Evolutionary conservation across 2,888 invertebrate genomes (phyloP), one percentile per base, ranked within the genome.

Genomic region (Helicoverpa assulta): DNA sequence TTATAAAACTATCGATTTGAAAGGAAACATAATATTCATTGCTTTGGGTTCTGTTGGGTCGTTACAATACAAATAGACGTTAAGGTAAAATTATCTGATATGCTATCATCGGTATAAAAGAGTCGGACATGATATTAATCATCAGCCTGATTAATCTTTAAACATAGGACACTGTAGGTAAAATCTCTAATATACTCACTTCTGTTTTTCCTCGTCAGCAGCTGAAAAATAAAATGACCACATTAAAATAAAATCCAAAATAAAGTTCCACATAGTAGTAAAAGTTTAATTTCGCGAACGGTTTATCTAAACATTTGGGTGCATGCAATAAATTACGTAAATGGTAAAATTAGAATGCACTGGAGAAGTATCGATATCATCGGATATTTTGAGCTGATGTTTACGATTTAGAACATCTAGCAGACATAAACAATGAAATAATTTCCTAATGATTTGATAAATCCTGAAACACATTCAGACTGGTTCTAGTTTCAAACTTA

Each of bases 141-240:
- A 1, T 10, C 37, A 10, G 8, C 10, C 8, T 10, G 37, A 37
- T 8, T 37, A 37, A 8, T 37, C 37, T 8, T 37, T 37, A 37
- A 37, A 12, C 10, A 37, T 37, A 37, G 37, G 37, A 37, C 12
- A 43, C 16, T 43, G 5, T 43, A 43, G 18, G 19, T 12, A 12
- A 1, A 29, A 8, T 1, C 16, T 7, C 67, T 63, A 57, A 43
- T 8, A 81, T 86, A 97, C 98, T 98, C 96, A 99, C 98, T 98
- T 98, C 96, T 98, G 98, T 96, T 98, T 98, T 89, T 98, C 98
- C 96, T 98, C 98, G 96, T 99, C 99, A 96, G 98, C 98, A 95
- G 99, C 99, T 99, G 97, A 95, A 98, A 97, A 97, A 93, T 88
- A 90, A 92, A 90, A 53, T 59, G 1, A 5, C 43, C 18, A 18